These are phyloP conservation scores for Dreissena polymorpha DNA, from an alignment of 1,140 invertebrate species.

Conservation along the genomic window DNA sequence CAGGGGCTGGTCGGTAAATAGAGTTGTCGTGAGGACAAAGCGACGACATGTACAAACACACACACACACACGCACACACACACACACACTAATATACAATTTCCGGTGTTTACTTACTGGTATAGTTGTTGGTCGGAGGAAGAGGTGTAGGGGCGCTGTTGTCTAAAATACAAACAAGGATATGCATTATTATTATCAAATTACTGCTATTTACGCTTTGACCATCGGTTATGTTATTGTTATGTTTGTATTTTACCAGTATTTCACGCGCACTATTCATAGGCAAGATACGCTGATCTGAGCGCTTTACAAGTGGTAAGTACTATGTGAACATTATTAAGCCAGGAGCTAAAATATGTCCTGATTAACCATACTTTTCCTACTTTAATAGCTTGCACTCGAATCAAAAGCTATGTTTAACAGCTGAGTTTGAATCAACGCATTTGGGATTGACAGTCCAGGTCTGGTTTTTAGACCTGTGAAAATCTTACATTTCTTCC, in stretches of 20 bases:
- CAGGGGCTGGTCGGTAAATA: neutral
- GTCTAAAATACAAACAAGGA: slow-evolving; percentile 21
- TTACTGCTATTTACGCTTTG: neutral
- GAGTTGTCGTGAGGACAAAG: neutral
- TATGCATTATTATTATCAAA: neutral
- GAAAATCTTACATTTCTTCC: too few species aligned
- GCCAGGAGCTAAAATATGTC: too few species aligned
- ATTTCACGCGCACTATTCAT: neutral
- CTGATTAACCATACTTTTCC: too few species aligned
- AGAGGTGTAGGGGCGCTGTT: slow-evolving; percentile 7
- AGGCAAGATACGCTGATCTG: neutral
- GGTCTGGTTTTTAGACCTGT: too few species aligned
- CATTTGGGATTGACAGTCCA: too few species aligned
- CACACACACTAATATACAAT: too few species aligned
- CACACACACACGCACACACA: neutral
- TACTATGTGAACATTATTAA: too few species aligned
- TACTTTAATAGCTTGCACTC: too few species aligned
- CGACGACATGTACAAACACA: neutral
- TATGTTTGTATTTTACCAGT: neutral
- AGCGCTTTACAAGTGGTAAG: neutral
- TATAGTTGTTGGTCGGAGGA: slow-evolving; percentile 31
- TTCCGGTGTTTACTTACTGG: slow-evolving; percentile 12
- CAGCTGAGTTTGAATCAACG: too few species aligned
- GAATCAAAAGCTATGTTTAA: too few species aligned
- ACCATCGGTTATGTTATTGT: neutral